Evolutionary conservation across 2,888 invertebrate genomes (phyloP), one percentile per base, ranked within the genome.

Genomic region (Chrysolina haemoptera): DNA sequence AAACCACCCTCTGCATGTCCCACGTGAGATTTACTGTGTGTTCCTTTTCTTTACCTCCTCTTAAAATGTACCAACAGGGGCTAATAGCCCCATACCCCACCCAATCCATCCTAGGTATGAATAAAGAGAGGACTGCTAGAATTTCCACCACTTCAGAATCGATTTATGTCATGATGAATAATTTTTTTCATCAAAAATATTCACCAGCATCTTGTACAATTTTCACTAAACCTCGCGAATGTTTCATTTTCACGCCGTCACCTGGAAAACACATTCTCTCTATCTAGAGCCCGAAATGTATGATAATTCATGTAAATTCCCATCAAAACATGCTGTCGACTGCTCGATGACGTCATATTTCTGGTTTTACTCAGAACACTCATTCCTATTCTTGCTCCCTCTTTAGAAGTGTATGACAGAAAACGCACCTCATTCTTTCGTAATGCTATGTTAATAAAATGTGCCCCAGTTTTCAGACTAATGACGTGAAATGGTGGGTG

Each of bases 381-480:
- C 59, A 59, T 18, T 50, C 50, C 10, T n/a, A 50, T 59, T 59
- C 27, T 27, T 35, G 35, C 27, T 35, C 59, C n/a, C 59, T 59
- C n/a, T 16, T 27, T 9, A 35, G 9, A 27, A 35, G 35, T 59
- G 8, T 35, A 59, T 59, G 53, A 53, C 14, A 14, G 59, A 59
- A 59, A 59, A 22, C 59, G 22, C 35, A 27, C 35, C n/a, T 22
- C 59, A 27, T 35, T 59, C 35, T n/a, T 10, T 59, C 18, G 59
- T 35, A 59, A 59, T 59, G 22, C 35, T 59, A 59, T 59, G 59
- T 59, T 59, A 59, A 59, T 59, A 59, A 59, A 59, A 59, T 27
- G 59, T 59, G 59, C 27, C 59, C 59, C 59, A 27, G 59, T 35
- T 59, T 59, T 59, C 59, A 59, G 59, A 59, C 59, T 59, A 59